These are phyloP conservation scores for Desmodus rotundus DNA, from an alignment of 2,113 vertebrate species.

Conservation along the genomic window DNA sequence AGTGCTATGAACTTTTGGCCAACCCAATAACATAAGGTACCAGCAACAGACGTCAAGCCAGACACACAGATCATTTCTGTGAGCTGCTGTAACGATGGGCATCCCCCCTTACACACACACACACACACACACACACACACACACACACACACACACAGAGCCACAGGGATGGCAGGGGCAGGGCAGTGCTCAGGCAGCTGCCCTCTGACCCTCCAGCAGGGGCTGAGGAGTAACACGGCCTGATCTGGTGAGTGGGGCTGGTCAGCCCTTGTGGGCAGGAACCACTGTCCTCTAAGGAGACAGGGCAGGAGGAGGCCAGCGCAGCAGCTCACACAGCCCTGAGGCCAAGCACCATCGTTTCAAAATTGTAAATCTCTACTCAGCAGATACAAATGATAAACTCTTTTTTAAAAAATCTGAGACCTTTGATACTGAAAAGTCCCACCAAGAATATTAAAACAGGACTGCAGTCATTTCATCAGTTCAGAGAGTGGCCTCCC, in stretches of 20 bases:
- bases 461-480: background rate
- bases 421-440: background rate
- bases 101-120: background rate
- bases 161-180: rapidly evolving
- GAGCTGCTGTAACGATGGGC: background rate
- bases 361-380: background rate
- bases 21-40: background rate
- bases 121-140: background rate
- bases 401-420: background rate
- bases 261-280: background rate
- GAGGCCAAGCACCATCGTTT: background rate
- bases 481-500: background rate
- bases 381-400: background rate
- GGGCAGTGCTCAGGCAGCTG: background rate
- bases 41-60: background rate
- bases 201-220: background rate
- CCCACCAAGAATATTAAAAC: background rate
- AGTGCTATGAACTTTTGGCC: no score
- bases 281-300: background rate
- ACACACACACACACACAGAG: no score
- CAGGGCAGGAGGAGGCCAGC: background rate
- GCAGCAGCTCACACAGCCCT: background rate
- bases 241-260: background rate
- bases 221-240: rapidly evolving
- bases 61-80: background rate